Base-by-base conservation (phyloP, 92 coral and sea anemone genomes). In the Actinernus sp. region DNA sequence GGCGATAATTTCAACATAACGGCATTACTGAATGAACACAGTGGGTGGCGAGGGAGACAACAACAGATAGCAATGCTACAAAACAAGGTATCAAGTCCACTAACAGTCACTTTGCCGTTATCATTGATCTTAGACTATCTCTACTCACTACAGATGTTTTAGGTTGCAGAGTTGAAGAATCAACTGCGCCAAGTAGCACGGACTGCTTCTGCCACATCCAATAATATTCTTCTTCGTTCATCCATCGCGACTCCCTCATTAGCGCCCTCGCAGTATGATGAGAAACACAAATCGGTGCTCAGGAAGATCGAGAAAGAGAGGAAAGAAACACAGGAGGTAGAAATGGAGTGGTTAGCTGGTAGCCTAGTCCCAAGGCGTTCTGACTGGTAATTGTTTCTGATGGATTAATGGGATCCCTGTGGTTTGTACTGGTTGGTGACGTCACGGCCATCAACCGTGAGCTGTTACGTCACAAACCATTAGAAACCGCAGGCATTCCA, bases 11-110 rank as follows among this genome's bases (percentile, higher is more conserved):
- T 94, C 13, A 94, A 90, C 71, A 62, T 87, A 37, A 28, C 83
- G 1, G 48, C 89, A 31, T 34, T 94, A 32, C 67, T 94, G 58
- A 94, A 87, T 58, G 98, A 94, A 23, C 91, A 94, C 17, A 94
- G 97, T 76, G 94, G 94, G 18, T 94, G 96, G 94, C 81, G 98
- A 79, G 98, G 98, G 52, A 69, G 98, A 65, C 98, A 94, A 45
- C 98, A 94, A 34, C 98, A 94, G 79, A 94, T 94, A 22, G 68
- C 84, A 17, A 46, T 87, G 14, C 60, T 94, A 26, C 98, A 94
- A 64, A 90, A 94, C 39, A 94, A 91, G 92, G 98, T 89, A 28
- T 8, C 22, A 12, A 47, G 8, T 47, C 11, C n/a, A n/a, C n/a
- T n/a, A n/a, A n/a, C 8, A 34, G 41, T 6, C 6, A 34, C 41